Evolutionary conservation across 2,888 invertebrate genomes (phyloP), one percentile per base, ranked within the genome.

Genomic region (Polyommatus iphigenia): DNA sequence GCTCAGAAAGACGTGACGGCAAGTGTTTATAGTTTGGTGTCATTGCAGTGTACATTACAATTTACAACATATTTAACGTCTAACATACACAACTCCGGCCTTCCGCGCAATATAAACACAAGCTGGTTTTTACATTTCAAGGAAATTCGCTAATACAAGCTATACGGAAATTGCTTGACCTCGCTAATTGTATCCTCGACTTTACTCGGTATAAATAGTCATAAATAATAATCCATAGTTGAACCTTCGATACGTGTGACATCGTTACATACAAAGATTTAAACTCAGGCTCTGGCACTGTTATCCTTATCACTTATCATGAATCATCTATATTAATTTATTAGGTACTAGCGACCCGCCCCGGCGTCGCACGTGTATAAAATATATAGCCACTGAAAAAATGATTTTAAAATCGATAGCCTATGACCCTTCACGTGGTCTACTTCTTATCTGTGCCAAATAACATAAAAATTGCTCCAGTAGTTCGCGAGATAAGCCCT

Each of bases 121-220:
- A 67, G 32, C 67, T 15, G 18, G 67, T 67, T 32, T 67, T 67
- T 29, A 29, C 67, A 67, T 67, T 67, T 67, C 67, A 67, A 67
- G 67, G 67, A 67, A 67, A 67, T 29, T 67, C 15, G 67, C 29
- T 67, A 24, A 62, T 59, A 67, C 29, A 4, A 29, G 29, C 67
- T 15, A 29, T 29, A 67, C 67, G 67, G 67, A 67, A 67, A 20
- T 15, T 20, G 6, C 29, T 67, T 67, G 67, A 32, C 29, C 67
- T 67, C 67, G 15, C 29, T 32, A 67, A 67, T 24, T 67, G 67
- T 29, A 18, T 5, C 62, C 29, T 67, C 24, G 62, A 67, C 29
- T 24, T 67, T 67, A 67, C 13, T 67, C 20, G 59, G 20, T 59
- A 54, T 18, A 4, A 50, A 50, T 50, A 54, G 50, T 15, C 13